A percentile compares a stretch with the other conserved stretches of the same genome.
Conservation (phyloP, 2,797 vertebrate genomes). For the Helarctos malayanus region DNA sequence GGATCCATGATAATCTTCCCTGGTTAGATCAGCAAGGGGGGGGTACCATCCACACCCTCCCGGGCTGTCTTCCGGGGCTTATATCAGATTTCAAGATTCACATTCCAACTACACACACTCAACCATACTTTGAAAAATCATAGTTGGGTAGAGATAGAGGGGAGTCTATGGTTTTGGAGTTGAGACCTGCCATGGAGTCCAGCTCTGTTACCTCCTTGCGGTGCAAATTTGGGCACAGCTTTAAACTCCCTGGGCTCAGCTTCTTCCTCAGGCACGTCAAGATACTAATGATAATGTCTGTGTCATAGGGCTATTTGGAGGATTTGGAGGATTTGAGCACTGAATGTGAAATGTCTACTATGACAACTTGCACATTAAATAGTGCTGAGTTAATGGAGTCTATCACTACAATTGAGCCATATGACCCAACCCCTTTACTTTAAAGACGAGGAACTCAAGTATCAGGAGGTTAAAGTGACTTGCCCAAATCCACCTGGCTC, state of each 20-base stretch:
- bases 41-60: not conserved
- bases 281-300: not conserved
- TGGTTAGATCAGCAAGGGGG: not conserved
- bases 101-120: not conserved
- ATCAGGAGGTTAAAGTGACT: slow-evolving; percentile 47
- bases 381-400: not conserved
- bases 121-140: not conserved
- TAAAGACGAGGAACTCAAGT: not conserved
- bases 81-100: not conserved
- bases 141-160: not conserved
- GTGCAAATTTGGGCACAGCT: not conserved
- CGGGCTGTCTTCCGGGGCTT: not conserved
- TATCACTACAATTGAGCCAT: not conserved
- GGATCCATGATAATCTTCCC: not conserved
- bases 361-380: not conserved
- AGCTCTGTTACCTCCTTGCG: not conserved
- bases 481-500: slow-evolving; percentile 8
- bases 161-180: not conserved
- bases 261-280: not conserved
- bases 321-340: not conserved
- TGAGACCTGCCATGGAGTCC: not conserved
- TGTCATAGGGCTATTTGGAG: not conserved
- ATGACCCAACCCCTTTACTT: not conserved
- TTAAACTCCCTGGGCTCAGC: not conserved
- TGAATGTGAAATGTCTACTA: not conserved